Percentiles rank a stretch among this genome's conserved stretches.
phyloP scores from a whole-genome alignment of 2,888 invertebrate species.

The Phalangium opilio region DNA sequence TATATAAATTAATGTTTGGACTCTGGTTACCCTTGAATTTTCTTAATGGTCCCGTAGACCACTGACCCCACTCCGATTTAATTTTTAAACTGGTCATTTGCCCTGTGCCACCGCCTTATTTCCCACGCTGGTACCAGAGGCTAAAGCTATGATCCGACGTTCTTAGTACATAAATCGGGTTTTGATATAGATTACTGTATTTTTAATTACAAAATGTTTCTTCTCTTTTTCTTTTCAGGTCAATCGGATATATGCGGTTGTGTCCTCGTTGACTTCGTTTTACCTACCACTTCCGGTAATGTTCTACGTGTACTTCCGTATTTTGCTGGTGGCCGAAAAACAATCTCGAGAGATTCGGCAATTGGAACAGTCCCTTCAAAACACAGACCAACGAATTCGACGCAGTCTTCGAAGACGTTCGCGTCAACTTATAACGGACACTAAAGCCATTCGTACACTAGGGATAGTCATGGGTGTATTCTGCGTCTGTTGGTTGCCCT shows the following conservation, averaged over 20 bases:
- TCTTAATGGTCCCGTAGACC: too few relatives aligned
- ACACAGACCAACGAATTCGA: slow-evolving; percentile 15
- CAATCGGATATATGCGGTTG: slow-evolving; percentile 26
- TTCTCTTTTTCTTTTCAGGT: too few relatives aligned
- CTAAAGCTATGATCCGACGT: too few relatives aligned
- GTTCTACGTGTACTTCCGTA: slow-evolving; percentile 26
- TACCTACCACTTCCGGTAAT: slow-evolving; percentile 28
- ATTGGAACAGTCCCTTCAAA: slow-evolving; percentile 22
- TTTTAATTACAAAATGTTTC: too few relatives aligned
- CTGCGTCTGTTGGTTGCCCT: slow-evolving; percentile 91
- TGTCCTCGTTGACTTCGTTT: slow-evolving; percentile 27
- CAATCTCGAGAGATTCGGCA: slow-evolving; percentile 25
- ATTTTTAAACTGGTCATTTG: too few relatives aligned
- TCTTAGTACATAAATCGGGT: too few relatives aligned
- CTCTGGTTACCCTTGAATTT: too few relatives aligned
- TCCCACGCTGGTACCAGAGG: too few relatives aligned
- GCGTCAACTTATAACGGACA: slow-evolving; percentile 82
- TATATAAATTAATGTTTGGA: too few relatives aligned
- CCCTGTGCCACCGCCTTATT: too few relatives aligned
- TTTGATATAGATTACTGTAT: too few relatives aligned
- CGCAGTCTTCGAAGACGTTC: slow-evolving; percentile 74
- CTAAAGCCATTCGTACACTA: slow-evolving; percentile 88
- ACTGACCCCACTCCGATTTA: too few relatives aligned
- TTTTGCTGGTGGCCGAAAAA: slow-evolving; percentile 25
- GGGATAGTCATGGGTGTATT: slow-evolving; percentile 95